Evolutionary conservation across 2,113 vertebrate species (phyloP).

Genomic region (Miniopterus natalensis): DNA sequence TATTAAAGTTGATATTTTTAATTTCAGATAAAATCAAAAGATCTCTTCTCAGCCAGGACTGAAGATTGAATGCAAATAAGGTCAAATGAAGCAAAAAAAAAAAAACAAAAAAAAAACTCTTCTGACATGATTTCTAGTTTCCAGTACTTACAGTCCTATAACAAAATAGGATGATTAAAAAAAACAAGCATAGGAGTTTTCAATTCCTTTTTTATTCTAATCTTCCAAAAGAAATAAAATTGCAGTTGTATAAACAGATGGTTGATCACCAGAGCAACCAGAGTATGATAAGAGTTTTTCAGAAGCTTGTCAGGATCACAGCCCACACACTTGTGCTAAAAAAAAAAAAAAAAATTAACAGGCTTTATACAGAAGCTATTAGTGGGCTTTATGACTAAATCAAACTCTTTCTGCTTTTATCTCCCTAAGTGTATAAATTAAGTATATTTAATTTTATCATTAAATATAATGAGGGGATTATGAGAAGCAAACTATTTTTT

Average conservation of each 20-base stretch:
- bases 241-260: slow-evolving; percentile 61
- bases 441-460: slow-evolving; percentile 19
- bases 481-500: background rate
- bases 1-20: background rate
- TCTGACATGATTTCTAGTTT: background rate
- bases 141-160: background rate
- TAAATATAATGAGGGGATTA: background rate
- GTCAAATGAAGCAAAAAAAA: background rate
- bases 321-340: background rate
- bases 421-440: background rate
- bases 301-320: slow-evolving; percentile 56
- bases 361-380: background rate
- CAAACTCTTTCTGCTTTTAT: background rate
- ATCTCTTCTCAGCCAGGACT: background rate
- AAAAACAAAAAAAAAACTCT: too few species aligned
- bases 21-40: background rate
- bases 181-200: background rate
- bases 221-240: slow-evolving; percentile 43
- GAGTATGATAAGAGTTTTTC: slow-evolving; percentile 53
- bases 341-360: background rate
- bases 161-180: background rate
- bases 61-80: background rate
- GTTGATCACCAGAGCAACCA: slow-evolving; percentile 66
- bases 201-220: background rate
- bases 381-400: background rate